Conservation (phyloP, 2,888 invertebrate genomes). For the Euproctis similis region DNA sequence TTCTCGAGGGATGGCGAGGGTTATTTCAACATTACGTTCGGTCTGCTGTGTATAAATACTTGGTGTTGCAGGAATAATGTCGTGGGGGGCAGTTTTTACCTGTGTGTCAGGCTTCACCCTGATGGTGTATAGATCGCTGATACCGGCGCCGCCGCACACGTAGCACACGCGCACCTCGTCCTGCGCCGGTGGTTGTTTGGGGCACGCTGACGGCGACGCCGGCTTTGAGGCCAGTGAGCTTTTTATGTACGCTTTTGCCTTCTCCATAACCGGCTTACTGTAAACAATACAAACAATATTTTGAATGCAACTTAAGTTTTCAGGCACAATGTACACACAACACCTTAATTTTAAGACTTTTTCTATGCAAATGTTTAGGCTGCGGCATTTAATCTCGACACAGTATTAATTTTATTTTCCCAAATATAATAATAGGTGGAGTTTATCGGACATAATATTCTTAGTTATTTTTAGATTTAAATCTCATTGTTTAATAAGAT, state of each 20-base stretch:
- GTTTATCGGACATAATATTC: too few relatives aligned
- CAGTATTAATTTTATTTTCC: too few relatives aligned
- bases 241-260: constrained; percentile 83
- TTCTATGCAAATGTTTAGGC: too few relatives aligned
- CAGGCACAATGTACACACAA: too few relatives aligned
- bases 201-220: constrained; percentile 60
- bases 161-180: constrained; percentile 78
- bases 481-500: too few relatives aligned
- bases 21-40: not conserved
- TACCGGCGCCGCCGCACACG: constrained; percentile 84
- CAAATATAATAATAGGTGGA: too few relatives aligned
- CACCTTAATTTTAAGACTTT: too few relatives aligned
- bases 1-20: not conserved
- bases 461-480: too few relatives aligned
- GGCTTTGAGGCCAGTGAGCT: constrained; percentile 78
- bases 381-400: too few relatives aligned
- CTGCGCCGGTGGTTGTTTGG: constrained; percentile 66
- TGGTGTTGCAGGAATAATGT: not conserved
- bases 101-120: constrained; percentile 70
- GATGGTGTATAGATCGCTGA: constrained; percentile 80
- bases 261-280: constrained; percentile 69
- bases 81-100: constrained; percentile 28
- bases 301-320: too few relatives aligned
- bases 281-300: too few relatives aligned
- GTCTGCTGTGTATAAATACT: not conserved